Evolutionary conservation across 2,888 invertebrate species (phyloP), one percentile per base, ranked within the genome.

Genomic region (Cephonodes hylas): DNA sequence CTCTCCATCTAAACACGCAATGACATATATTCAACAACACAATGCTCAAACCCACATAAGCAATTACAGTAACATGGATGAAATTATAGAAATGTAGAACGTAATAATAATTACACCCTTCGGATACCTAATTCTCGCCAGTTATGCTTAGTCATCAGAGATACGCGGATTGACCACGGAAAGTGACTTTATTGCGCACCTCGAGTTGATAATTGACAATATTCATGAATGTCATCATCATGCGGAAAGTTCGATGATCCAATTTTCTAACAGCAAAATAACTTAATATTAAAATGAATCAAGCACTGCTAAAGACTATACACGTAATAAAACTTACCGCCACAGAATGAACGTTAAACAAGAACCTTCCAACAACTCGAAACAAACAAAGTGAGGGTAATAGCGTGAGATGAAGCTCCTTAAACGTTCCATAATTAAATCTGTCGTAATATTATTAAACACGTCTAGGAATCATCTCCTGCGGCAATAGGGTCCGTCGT

Each of bases 391-490:
- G 82, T 81, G 81, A 81, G 79, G 82, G 48, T 60, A 34, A 60
- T 60, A 60, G 60, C 38, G 25, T 84, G 84, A 83, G 85, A 84
- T 81, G 84, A 82, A 83, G 79, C 83, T 80, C 81, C 83, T 86
- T 90, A 90, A 91, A 87, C 88, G 90, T 85, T 88, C 83, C 84
- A 84, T 91, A 91, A 92, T 92, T 89, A 91, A 92, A 91, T 91
- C 91, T 89, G 91, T 91, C 90, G 88, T 90, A 89, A 91, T 91
- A 90, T 89, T 90, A 91, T 91, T 89, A 91, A 91, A 91, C 91
- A 89, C 90, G 89, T 89, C 89, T 88, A 88, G 88, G 91, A 89
- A 90, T 90, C 89, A 91, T 89, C 89, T 89, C 92, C 91, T 86
- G 85, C 85, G 89, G 91, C 91, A 86, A 85, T 84, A 84, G 88